phyloP scores from a whole-genome alignment of 23 tunicate species.

The Ascidia mentula region DNA sequence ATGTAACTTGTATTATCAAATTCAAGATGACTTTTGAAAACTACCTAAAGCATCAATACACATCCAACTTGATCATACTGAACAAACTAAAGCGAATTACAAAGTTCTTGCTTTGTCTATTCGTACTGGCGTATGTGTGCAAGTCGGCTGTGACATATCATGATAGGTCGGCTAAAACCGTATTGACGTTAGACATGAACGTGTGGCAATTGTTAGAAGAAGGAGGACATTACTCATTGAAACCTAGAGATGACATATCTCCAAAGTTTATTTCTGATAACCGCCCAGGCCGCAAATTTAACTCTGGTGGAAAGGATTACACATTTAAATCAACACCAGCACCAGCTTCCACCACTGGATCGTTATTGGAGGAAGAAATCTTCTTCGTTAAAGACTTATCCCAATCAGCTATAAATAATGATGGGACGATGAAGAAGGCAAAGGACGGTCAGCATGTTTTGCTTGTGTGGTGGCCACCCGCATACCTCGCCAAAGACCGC shows the following conservation, averaged over 20 bases:
- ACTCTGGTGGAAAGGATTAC: too few relatives aligned
- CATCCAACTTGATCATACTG: neutral
- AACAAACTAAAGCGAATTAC: neutral
- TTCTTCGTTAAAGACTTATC: neutral
- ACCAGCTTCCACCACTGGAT: too few relatives aligned
- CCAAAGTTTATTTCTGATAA: neutral
- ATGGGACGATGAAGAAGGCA: neutral
- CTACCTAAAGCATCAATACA: neutral
- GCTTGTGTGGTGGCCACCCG: slow-evolving; percentile 73
- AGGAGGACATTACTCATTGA: neutral
- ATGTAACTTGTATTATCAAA: too few relatives aligned
- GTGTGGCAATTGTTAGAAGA: neutral
- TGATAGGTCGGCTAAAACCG: neutral
- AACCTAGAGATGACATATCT: neutral
- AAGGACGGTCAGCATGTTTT: slow-evolving; percentile 29
- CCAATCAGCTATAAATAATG: neutral
- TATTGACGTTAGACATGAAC: neutral
- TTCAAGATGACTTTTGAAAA: neutral
- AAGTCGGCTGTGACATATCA: neutral
- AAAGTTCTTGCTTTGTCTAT: neutral
- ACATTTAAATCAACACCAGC: too few relatives aligned
- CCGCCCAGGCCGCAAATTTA: neutral
- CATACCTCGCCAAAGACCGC: slow-evolving; percentile 24
- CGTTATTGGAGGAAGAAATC: neutral
- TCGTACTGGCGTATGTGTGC: neutral